Conservation (phyloP, 2,113 vertebrate genomes). For the Pongo abelii region DNA sequence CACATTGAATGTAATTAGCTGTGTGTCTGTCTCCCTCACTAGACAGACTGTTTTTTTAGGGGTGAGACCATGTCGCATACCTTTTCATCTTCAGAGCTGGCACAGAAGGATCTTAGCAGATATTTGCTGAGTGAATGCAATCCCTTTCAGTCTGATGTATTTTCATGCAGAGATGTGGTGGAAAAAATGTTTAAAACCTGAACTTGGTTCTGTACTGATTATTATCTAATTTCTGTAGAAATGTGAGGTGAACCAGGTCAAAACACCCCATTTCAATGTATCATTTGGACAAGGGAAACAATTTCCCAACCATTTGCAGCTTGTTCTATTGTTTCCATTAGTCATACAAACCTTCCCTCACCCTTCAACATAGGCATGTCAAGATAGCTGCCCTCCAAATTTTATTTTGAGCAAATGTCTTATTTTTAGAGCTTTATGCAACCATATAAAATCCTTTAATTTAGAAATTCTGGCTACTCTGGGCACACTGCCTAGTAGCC, state of each 20-base stretch:
- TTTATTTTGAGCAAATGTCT: neutral
- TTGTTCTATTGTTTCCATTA: neutral
- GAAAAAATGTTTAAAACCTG: neutral
- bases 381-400: fast-evolving
- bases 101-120: neutral
- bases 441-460: neutral
- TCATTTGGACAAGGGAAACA: neutral
- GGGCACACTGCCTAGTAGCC: no score
- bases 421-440: neutral
- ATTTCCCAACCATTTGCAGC: neutral
- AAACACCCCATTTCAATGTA: neutral
- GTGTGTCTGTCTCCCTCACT: neutral
- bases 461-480: neutral
- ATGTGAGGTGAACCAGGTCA: neutral
- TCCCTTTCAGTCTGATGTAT: neutral
- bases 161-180: neutral
- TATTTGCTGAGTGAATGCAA: fast-evolving
- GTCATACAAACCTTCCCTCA: neutral
- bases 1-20: neutral
- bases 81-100: neutral
- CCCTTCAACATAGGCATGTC: no score
- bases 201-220: neutral
- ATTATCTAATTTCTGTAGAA: neutral
- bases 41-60: neutral
- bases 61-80: fast-evolving